Evolutionary conservation across 2,888 invertebrate genomes (phyloP).

Genomic region (Campaea margaritaria): DNA sequence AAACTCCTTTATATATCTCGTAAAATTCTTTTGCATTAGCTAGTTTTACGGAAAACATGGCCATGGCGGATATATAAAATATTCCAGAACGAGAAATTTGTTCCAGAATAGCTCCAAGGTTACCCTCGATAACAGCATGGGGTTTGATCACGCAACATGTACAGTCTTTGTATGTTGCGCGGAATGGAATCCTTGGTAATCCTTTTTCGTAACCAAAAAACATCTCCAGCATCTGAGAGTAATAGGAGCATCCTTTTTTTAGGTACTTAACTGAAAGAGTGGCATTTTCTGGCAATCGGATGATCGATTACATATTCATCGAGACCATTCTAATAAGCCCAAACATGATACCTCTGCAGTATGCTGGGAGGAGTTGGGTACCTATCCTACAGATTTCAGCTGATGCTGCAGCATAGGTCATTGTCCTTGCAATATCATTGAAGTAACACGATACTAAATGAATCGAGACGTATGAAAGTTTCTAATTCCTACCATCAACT

Average conservation of each 20-base stretch:
- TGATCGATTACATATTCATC: too few species aligned
- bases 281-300: too few species aligned
- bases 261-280: too few species aligned
- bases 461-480: too few species aligned
- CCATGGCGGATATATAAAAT: constrained; percentile 91
- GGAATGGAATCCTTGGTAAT: constrained; percentile 59
- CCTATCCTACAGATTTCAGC: too few species aligned
- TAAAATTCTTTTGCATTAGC: constrained; percentile 95
- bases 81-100: constrained; percentile 88
- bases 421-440: too few species aligned
- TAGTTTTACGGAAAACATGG: constrained; percentile 91
- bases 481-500: too few species aligned
- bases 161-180: constrained; percentile 87
- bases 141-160: constrained; percentile 95
- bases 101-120: constrained; percentile 89
- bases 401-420: too few species aligned
- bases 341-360: too few species aligned
- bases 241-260: neutral
- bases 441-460: too few species aligned
- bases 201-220: constrained; percentile 72
- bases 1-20: constrained; percentile 95
- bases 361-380: too few species aligned
- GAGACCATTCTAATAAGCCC: too few species aligned
- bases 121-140: constrained; percentile 92
- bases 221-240: constrained; percentile 63